Evolutionary conservation across 2,888 invertebrate genomes (phyloP), one percentile per base, ranked within the genome.

Genomic region (Rhagium mordax): DNA sequence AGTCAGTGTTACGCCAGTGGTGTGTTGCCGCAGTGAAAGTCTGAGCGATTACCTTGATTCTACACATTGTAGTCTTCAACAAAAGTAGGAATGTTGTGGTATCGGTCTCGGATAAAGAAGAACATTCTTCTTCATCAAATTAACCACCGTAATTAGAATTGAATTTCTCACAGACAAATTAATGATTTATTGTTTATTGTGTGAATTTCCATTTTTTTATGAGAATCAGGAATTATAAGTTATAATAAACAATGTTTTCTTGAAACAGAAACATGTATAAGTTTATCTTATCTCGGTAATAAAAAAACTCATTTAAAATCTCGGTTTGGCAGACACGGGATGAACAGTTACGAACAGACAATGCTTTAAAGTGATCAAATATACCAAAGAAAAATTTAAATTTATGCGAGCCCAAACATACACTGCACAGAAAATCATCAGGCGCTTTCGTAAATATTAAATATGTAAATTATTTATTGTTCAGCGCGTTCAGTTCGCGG

Each of bases 11-110:
- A 70, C 74, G 74, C 67, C 71, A 62, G 57, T 72, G 75, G 62
- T 33, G 24, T 24, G 47, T 41, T 33, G 51, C 62, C 24, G 65
- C 62, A 67, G 74, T 72, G 76, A 76, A 76, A 76, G 76, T 76
- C 71, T 53, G 68, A n/a, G 48, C 57, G 71, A 69, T 76, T 70
- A 74, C 74, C 76, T 76, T 76, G 74, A 70, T 74, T 74, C 70
- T 74, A 60, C 53, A 18, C 21, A 75, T 65, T 69, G 68, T 70
- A 59, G 59, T 71, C 71, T 71, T 74, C 60, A 61, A 61, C 66
- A 67, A 70, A 59, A 61, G 59, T 29, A 41, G 65, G 66, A 67
- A 67, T 74, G 65, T 24, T 47, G 47, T 55, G 55, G 57, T 57
- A 55, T 67, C 57, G 57, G 41, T 41, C 13, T 41, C 41, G n/a